Percentiles rank a stretch among this genome's conserved stretches.
Conservation (phyloP, 2,797 vertebrate genomes). For the Streptopelia turtur region DNA sequence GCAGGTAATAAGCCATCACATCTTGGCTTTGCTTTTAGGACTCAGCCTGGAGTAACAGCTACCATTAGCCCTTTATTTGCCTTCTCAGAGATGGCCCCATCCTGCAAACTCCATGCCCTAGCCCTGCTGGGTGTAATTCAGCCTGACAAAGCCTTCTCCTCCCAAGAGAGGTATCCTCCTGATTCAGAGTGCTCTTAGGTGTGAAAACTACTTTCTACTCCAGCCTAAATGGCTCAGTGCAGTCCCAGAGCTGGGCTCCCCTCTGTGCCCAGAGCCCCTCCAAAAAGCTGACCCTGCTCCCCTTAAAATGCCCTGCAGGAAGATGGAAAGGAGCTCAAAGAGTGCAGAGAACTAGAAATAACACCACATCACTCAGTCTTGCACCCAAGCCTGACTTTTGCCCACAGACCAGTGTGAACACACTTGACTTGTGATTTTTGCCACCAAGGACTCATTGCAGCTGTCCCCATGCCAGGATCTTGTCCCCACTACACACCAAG, state of each 20-base stretch:
- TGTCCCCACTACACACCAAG: not conserved
- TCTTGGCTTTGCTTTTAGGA: not conserved
- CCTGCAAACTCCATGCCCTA: not conserved
- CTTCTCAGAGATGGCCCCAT: not conserved
- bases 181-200: not conserved
- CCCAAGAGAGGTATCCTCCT: not conserved
- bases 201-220: not conserved
- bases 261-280: not conserved
- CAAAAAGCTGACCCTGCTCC: not conserved
- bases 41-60: not conserved
- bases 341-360: not conserved
- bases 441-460: not conserved
- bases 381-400: not conserved
- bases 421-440: not conserved
- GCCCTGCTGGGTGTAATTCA: not conserved
- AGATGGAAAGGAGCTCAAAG: not conserved
- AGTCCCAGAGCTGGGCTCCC: not conserved
- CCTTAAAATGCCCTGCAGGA: not conserved
- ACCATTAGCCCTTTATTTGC: not conserved
- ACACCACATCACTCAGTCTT: not conserved
- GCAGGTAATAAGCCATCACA: not conserved
- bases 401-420: rapidly evolving
- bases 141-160: not conserved
- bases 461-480: not conserved
- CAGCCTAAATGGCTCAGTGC: not conserved